Percentiles rank a stretch among this genome's conserved stretches.
Evolutionary conservation across 2,797 vertebrate species (phyloP).

Genomic region (Pangasius krempfi): DNA sequence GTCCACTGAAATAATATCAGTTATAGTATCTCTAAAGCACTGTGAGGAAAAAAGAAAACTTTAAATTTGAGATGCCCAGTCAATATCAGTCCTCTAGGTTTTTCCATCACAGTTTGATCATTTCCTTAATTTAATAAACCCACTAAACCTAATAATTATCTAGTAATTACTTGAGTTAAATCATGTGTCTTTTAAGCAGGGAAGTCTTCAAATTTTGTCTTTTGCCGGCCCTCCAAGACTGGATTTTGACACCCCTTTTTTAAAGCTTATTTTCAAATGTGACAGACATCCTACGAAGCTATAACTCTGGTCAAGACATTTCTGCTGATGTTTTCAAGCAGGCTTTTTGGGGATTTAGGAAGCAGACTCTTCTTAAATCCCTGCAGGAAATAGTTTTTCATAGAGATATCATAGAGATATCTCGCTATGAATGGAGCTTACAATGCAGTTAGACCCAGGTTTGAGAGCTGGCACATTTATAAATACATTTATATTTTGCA

Average conservation of each 20-base stretch:
- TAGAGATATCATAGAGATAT: no score
- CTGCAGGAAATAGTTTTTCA: background rate
- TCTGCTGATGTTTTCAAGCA: background rate
- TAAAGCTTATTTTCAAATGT: background rate
- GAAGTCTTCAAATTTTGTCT: background rate
- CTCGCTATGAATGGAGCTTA: background rate
- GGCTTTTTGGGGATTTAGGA: background rate
- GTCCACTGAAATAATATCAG: background rate
- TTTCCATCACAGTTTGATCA: background rate
- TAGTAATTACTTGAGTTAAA: background rate
- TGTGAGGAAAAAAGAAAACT: background rate
- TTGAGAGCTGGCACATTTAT: background rate
- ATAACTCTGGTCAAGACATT: slow-evolving; percentile 11
- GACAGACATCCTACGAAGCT: background rate
- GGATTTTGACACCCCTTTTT: background rate
- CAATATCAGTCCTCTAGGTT: background rate
- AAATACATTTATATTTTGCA: background rate
- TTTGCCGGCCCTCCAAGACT: background rate
- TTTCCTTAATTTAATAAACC: background rate
- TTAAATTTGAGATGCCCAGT: background rate
- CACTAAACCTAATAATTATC: background rate
- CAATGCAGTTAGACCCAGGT: background rate
- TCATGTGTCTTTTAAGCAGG: background rate
- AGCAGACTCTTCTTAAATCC: background rate
- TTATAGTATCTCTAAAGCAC: background rate